phyloP scores from a whole-genome alignment of 92 coral and sea anemone genomes.

The Phenganax marumi region DNA sequence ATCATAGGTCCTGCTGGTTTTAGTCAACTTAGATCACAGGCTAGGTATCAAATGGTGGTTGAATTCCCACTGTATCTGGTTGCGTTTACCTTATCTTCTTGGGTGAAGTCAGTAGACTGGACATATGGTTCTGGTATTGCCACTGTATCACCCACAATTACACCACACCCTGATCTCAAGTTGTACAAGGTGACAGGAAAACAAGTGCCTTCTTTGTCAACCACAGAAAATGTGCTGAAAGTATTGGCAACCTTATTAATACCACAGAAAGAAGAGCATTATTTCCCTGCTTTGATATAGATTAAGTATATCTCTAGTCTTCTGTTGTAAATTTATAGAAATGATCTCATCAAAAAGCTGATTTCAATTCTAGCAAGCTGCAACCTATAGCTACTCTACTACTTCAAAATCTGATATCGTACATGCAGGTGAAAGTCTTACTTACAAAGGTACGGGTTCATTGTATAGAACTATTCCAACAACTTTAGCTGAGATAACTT shows the following conservation, averaged over 20 bases:
- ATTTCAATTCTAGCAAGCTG: not conserved
- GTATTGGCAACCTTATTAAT: no score
- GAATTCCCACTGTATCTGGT: not conserved
- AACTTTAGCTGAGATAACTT: slow-evolving; percentile 83
- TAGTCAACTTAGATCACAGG: not conserved
- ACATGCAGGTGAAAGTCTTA: not conserved
- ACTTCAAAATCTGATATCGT: not conserved
- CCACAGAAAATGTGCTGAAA: slow-evolving; percentile 77
- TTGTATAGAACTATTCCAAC: slow-evolving; percentile 90
- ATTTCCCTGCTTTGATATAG: not conserved
- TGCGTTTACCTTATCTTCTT: slow-evolving; percentile 63
- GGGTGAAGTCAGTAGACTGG: slow-evolving; percentile 80
- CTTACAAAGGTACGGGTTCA: slow-evolving; percentile 95
- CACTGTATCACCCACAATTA: slow-evolving; percentile 85
- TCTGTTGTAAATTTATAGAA: not conserved
- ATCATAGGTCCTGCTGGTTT: no score
- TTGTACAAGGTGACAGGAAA: slow-evolving; percentile 87
- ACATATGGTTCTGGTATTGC: slow-evolving; percentile 96
- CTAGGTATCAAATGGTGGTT: no score
- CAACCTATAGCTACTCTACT: no score
- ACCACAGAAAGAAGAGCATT: not conserved
- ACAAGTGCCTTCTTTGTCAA: slow-evolving; percentile 76
- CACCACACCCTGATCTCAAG: slow-evolving; percentile 76
- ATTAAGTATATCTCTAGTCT: not conserved
- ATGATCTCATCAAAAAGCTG: not conserved